These are phyloP conservation scores for Marcusenius ussheri DNA, from an alignment of 2,113 vertebrate genomes.

Conservation along the genomic window DNA sequence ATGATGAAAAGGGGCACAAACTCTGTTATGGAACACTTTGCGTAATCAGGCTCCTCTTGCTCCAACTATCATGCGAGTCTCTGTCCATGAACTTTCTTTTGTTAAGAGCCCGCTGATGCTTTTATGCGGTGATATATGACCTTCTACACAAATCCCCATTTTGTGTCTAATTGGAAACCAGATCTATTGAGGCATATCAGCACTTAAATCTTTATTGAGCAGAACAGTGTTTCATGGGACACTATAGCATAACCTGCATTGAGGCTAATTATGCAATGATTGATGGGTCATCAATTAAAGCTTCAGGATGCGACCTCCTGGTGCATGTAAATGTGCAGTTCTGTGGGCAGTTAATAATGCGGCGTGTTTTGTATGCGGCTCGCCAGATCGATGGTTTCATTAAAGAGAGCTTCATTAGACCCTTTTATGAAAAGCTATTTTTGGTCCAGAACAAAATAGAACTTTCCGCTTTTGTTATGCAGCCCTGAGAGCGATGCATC, in stretches of 20 bases:
- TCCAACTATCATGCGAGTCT: neutral
- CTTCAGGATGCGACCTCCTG: neutral
- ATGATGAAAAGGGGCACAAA: neutral
- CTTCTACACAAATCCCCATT: neutral
- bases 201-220: neutral
- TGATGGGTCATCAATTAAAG: neutral
- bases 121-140: neutral
- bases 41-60: neutral
- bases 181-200: neutral
- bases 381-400: conserved; percentile 31
- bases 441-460: conserved; percentile 16
- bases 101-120: neutral
- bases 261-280: neutral
- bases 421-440: conserved; percentile 8
- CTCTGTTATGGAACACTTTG: neutral
- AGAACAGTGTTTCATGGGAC: neutral
- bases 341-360: neutral
- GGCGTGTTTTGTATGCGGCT: neutral
- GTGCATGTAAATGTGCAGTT: neutral
- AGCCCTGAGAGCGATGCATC: neutral
- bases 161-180: neutral
- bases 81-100: neutral
- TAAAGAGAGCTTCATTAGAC: conserved; percentile 33
- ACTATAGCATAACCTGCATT: neutral
- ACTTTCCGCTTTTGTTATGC: neutral